Base-by-base conservation (phyloP, 2,797 vertebrate genomes). In the Alectoris magna region DNA sequence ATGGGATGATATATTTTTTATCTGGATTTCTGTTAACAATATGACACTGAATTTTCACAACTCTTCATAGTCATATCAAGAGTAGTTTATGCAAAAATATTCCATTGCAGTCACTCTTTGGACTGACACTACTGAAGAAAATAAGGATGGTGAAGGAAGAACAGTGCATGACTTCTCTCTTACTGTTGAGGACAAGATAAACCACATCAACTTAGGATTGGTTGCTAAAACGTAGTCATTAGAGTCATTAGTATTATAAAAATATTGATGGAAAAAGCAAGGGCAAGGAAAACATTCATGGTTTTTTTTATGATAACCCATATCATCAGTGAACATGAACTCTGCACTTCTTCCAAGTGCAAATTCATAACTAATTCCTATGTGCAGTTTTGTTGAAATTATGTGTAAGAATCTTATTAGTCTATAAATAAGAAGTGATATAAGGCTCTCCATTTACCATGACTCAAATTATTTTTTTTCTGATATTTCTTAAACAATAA, bases 41-140 rank as follows among this genome's bases (percentile, higher is more conserved):
- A 49, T 36, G 12, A 14, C 56, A 70, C 51, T 91, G 79, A 80
- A 64, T 95, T 97, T 95, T 92, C 24, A 60, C 85, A 51, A 48
- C 73, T 88, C 16, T 72, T 81, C 21, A 22, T 13, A 43, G 10
- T 41, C 11, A 43, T 10, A 46, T 66, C 34, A 80, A 5, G 31
- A 62, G 14, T 5, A 7, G 4, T 81, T 90, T 69, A 49, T 41
- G 23, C 86, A 58, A 41, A 48, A 53, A 17, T 51, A 24, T 2
- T 26, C 78, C 73, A 7, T 55, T 84, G 31, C 24, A 55, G 9
- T 10, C 26, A 14, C 62, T 9, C 9, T 22, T 90, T 58, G 34
- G 76, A 51, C 6, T 39, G 22, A 5, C 2, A 56, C 36, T 49
- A 15, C 38, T 86, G 58, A 51, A 67, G 36, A 41, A 64, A 29